Evolutionary conservation across 1,140 invertebrate species (phyloP), one percentile per base, ranked within the genome.

Genomic region (Macrosteles quadrilineatus): DNA sequence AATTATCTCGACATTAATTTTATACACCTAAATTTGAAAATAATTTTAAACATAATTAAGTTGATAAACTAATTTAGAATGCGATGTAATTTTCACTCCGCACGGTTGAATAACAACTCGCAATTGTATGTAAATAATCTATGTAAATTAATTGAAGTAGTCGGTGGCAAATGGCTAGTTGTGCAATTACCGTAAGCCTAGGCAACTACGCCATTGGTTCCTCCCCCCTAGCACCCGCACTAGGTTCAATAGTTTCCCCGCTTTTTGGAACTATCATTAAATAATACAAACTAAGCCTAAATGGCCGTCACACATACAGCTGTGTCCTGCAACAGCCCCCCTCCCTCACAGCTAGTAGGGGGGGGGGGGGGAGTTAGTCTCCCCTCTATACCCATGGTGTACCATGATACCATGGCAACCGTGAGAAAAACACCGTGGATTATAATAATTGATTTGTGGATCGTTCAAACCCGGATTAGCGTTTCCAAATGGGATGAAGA

Each of bases 201-300:
- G 25, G 47, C 32, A 36, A 14, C 32, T 14, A 36, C 32, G 32
- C 32, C 32, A 36, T 36, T 36, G 32, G 32, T 36, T 14, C n/a
- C n/a, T n/a, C n/a, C n/a, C n/a, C 67, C 67, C 55, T 55, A 32
- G 53, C 55, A 53, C 45, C 30, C 23, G 59, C 27, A 25, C 47
- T 50, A 50, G 47, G 47, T 50, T 59, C 63, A 27, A 66, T 66
- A 66, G 63, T 66, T n/a, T 32, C 23, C 63, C 23, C 63, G 45
- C 63, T 66, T 66, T 66, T 66, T 66, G 63, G 63, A 66, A 66
- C 63, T 66, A 66, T 66, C 63, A 43, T 66, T 66, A 59, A 59
- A 59, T 59, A 59, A 59, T 59, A 59, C 55, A 59, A 59, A 59
- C 55, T 59, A 59, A 59, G 55, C 55, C 55, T 59, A 59, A 59